Base-by-base conservation (phyloP, 2,888 invertebrate species). In the Tinea pellionella region DNA sequence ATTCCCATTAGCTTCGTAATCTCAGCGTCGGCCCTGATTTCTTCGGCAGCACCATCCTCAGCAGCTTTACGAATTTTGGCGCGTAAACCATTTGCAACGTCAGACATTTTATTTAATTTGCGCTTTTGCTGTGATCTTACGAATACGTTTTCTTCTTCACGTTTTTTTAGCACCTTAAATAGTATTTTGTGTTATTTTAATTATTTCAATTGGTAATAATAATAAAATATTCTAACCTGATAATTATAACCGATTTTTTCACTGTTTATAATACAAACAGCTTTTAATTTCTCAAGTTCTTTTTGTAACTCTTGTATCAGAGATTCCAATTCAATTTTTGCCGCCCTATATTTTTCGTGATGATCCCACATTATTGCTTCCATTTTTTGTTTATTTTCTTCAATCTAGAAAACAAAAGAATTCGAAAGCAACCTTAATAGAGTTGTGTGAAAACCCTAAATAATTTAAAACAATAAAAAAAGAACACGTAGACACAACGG, bases 211-310 rank as follows among this genome's bases (percentile, higher is more conserved):
- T n/a, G n/a, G 24, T 24, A 24, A 13, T 29, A 24, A n/a, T 42
- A 42, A 13, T 42, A 4, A n/a, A 42, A 3, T 13, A 37, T n/a
- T 53, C 68, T 62, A 63, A 84, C 88, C 71, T 95, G 94, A 73
- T 95, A 96, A 73, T 96, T 97, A 72, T 97, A 97, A 67, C 96
- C 94, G 60, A 97, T 89, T 76, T 97, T 97, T 74, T 97, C 96
- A 11, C 93, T 92, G 72, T 97, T 97, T 66, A 96, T 90, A 59
- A 95, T 86, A 63, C 95, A 94, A 6, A 93, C 89, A 6, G 94
- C 92, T 74, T 96, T 94, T 19, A 94, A 89, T 66, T 90, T 90
- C 67, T 94, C 92, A 63, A 96, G 83, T 75, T 97, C 95, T 64
- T 92, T 90, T 70, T 96, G 92, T 61, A 96, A 82, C 43, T 90